Conservation (phyloP, 2,113 vertebrate genomes). For the Oreochromis tanganicae region DNA sequence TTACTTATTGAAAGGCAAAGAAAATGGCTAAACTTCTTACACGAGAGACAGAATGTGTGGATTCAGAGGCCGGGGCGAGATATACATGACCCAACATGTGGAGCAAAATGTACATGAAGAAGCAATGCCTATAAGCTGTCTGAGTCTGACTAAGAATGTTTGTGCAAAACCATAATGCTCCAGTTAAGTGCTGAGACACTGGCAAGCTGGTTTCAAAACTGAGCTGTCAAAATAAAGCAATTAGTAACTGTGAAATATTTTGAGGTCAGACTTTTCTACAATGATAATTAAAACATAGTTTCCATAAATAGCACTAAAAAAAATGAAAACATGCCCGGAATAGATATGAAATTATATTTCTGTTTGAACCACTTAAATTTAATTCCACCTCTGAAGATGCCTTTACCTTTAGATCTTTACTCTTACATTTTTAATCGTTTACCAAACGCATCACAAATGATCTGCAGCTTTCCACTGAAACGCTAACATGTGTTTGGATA, state of each 20-base stretch:
- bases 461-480: conserved; percentile 39
- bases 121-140: background rate
- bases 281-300: conserved; percentile 23
- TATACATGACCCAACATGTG: conserved; percentile 14
- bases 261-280: conserved; percentile 32
- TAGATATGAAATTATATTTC: conserved; percentile 15
- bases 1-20: background rate
- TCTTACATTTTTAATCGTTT: conserved; percentile 6
- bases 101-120: background rate
- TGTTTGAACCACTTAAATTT: conserved; percentile 18
- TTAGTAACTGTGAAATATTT: conserved; percentile 47
- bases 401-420: background rate
- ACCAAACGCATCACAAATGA: conserved; percentile 35
- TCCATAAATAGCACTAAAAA: conserved; percentile 36
- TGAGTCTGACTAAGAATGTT: conserved; percentile 30
- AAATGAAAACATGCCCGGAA: conserved; percentile 22
- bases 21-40: background rate
- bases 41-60: background rate
- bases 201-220: conserved; percentile 24
- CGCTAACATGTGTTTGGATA: conserved; percentile 9
- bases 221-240: conserved; percentile 47
- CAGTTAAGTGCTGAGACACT: conserved; percentile 13
- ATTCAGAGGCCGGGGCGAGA: background rate
- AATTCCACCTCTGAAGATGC: background rate
- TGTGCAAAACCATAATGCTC: conserved; percentile 30